Percentiles rank a stretch among this genome's conserved stretches.
Evolutionary conservation across 2,113 vertebrate genomes (phyloP).

Genomic region (Cyanoramphus novaezelandiae): DNA sequence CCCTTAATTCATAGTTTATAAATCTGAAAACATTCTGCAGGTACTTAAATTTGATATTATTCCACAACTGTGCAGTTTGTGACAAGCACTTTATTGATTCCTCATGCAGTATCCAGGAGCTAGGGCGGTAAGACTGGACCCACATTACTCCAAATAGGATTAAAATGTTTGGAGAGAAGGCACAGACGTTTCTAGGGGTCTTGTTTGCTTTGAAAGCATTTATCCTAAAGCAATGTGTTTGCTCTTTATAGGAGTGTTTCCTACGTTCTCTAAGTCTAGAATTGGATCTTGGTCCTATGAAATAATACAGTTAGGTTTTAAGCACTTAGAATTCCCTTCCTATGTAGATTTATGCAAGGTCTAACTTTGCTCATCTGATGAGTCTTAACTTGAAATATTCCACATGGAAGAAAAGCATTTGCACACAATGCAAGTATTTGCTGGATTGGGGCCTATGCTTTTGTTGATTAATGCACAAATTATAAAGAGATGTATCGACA

Average conservation of each 20-base stretch:
- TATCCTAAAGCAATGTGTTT: background rate
- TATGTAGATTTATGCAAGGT: constrained; percentile 10
- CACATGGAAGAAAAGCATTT: background rate
- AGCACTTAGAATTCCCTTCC: background rate
- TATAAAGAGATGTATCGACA: constrained; percentile 29
- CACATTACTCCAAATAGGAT: background rate
- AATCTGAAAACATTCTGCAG: background rate
- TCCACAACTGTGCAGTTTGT: background rate
- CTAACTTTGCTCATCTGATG: constrained; percentile 13
- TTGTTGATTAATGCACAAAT: constrained; percentile 43
- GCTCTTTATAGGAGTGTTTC: background rate
- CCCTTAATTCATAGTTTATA: background rate
- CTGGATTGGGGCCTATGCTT: constrained; percentile 3
- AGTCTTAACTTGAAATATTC: constrained; percentile 52
- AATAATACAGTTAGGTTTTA: background rate
- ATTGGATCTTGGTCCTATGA: background rate
- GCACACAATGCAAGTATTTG: constrained; percentile 10
- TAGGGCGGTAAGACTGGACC: background rate
- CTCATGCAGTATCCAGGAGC: background rate
- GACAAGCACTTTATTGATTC: constrained; percentile 32
- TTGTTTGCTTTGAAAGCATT: constrained; percentile 11
- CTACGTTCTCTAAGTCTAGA: background rate
- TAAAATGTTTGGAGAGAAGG: background rate
- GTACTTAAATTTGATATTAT: background rate
- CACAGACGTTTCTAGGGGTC: background rate